Evolutionary conservation across 2,113 vertebrate species (phyloP).

Genomic region (Geococcyx californianus): DNA sequence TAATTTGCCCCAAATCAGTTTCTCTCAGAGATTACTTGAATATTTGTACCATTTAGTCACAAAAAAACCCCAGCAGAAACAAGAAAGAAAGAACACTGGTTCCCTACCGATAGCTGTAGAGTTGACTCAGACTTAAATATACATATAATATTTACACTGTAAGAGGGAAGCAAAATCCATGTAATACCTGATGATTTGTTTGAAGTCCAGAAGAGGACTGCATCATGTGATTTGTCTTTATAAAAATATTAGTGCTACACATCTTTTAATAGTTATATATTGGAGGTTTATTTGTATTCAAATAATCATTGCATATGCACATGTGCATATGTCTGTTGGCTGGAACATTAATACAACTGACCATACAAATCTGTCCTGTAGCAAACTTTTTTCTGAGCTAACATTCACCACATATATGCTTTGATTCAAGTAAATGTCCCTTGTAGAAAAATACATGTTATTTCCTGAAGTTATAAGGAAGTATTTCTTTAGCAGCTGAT

Average conservation of each 20-base stretch:
- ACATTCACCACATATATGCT: neutral
- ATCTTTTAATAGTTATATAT: neutral
- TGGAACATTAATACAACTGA: neutral
- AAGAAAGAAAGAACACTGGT: neutral
- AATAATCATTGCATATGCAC: neutral
- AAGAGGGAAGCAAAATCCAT: neutral
- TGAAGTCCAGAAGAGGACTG: neutral
- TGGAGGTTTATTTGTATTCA: neutral
- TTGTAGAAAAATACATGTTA: neutral
- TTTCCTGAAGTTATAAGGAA: neutral
- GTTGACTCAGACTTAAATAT: neutral
- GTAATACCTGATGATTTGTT: neutral
- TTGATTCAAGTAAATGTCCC: neutral
- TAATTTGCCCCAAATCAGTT: neutral
- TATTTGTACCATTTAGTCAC: neutral
- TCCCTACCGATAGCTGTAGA: neutral
- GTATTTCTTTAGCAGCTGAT: neutral
- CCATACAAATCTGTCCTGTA: neutral
- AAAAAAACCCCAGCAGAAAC: neutral
- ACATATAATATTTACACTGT: neutral
- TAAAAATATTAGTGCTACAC: neutral
- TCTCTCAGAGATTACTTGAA: neutral
- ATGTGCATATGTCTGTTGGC: neutral
- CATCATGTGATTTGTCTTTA: neutral
- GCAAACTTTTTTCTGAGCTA: neutral